Conservation (phyloP, 2,113 vertebrate species). For the Misgurnus anguillicaudatus region DNA sequence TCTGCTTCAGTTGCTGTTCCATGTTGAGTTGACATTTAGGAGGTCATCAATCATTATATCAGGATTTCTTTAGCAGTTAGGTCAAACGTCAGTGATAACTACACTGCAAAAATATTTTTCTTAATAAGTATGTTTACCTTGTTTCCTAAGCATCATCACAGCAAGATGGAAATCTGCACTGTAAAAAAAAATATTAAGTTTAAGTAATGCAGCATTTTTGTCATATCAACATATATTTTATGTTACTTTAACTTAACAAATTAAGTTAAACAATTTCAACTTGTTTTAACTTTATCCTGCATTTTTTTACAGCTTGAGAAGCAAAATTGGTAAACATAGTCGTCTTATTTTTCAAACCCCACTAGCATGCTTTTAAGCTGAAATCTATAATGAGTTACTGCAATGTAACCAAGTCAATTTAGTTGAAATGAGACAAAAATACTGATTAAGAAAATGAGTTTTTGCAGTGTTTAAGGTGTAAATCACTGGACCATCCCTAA, state of each 20-base stretch:
- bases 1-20: constrained; percentile 54
- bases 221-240: no score
- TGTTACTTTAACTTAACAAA: no score
- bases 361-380: no score
- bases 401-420: neutral
- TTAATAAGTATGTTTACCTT: neutral
- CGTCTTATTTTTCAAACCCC: no score
- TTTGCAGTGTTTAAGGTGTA: neutral
- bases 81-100: constrained; percentile 62
- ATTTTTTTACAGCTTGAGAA: no score
- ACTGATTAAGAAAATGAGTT: neutral
- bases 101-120: constrained; percentile 13
- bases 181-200: neutral
- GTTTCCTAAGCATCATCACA: neutral
- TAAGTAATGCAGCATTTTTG: neutral
- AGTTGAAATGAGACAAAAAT: neutral
- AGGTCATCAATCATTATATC: constrained; percentile 51
- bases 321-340: no score
- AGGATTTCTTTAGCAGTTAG: constrained; percentile 56
- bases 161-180: no score
- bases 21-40: constrained; percentile 61
- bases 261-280: no score
- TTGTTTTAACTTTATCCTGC: no score
- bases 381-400: no score
- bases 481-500: constrained; percentile 25